These are phyloP conservation scores for Thamnophis elegans DNA, from an alignment of 2,797 vertebrate genomes.

Conservation along the genomic window DNA sequence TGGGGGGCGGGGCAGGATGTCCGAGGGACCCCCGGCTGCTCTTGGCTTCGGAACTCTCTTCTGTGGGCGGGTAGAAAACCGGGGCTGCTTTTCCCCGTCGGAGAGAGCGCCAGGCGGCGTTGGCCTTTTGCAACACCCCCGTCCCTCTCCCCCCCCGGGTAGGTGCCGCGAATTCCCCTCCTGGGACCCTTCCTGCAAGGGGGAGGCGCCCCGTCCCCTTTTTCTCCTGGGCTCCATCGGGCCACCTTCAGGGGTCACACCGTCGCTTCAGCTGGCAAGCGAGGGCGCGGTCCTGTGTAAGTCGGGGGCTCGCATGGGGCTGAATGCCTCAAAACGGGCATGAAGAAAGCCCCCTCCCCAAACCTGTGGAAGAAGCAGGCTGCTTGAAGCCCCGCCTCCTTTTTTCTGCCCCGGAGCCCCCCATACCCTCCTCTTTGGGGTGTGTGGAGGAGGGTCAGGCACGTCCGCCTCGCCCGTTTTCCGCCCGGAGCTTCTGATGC, in stretches of 20 bases:
- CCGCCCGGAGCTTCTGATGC: not conserved
- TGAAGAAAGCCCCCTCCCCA: not conserved
- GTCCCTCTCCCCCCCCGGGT: rapidly evolving
- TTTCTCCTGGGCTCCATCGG: not conserved
- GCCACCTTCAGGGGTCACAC: not conserved
- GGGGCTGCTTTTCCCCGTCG: not conserved
- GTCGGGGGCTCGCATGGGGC: no score
- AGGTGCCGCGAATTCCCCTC: not conserved
- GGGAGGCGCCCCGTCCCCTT: not conserved
- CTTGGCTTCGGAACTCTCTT: not conserved
- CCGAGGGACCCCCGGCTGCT: not conserved
- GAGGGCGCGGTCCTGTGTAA: rapidly evolving
- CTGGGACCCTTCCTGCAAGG: not conserved
- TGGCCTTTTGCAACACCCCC: not conserved
- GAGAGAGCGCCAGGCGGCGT: not conserved
- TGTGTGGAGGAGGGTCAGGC: no score
- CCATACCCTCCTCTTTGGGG: not conserved
- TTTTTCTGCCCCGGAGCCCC: not conserved
- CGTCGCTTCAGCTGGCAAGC: not conserved
- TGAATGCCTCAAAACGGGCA: not conserved
- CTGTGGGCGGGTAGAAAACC: rapidly evolving
- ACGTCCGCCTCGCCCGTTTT: not conserved
- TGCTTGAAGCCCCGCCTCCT: not conserved
- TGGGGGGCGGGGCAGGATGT: not conserved
- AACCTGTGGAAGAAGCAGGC: not conserved